A percentile compares a stretch with the other conserved stretches of the same genome.
phyloP scores from a whole-genome alignment of 1,140 invertebrate species.

The Nebria ingens region DNA sequence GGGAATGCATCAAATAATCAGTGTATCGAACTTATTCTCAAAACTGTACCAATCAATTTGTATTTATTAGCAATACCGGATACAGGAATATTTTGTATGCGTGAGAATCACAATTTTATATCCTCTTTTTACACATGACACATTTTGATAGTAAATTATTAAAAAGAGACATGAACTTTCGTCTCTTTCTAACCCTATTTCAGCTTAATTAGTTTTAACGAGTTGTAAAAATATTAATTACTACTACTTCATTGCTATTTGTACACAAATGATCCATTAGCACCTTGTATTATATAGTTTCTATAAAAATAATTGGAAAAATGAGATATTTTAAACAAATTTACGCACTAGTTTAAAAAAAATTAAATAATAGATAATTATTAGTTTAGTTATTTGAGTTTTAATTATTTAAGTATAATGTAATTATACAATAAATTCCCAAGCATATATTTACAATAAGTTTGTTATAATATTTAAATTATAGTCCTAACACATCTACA shows the following conservation, averaged over 20 bases:
- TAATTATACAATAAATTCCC: slow-evolving; percentile 7
- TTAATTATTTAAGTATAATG: slow-evolving; percentile 6
- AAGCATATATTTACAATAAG: slow-evolving; percentile 1
- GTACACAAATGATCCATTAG: slow-evolving; percentile 1
- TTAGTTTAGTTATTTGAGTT: background rate
- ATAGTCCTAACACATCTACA: no score
- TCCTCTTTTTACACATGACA: slow-evolving; percentile 2
- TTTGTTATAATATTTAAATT: no score
- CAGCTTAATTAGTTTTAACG: no score
- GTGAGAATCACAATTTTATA: background rate
- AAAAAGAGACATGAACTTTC: no score
- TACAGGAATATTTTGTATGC: background rate
- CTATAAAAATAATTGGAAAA: background rate
- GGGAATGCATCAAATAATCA: background rate
- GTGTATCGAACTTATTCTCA: background rate
- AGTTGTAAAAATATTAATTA: no score
- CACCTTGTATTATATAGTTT: slow-evolving; percentile 3
- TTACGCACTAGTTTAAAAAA: background rate
- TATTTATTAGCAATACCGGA: slow-evolving; percentile 1
- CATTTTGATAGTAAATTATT: background rate
- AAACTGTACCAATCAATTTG: background rate
- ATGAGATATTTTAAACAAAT: slow-evolving; percentile 1
- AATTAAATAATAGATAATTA: no score
- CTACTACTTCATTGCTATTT: background rate
- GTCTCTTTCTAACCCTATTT: no score